Base-by-base conservation (phyloP, 2,797 vertebrate genomes). In the Coilia nasus region DNA sequence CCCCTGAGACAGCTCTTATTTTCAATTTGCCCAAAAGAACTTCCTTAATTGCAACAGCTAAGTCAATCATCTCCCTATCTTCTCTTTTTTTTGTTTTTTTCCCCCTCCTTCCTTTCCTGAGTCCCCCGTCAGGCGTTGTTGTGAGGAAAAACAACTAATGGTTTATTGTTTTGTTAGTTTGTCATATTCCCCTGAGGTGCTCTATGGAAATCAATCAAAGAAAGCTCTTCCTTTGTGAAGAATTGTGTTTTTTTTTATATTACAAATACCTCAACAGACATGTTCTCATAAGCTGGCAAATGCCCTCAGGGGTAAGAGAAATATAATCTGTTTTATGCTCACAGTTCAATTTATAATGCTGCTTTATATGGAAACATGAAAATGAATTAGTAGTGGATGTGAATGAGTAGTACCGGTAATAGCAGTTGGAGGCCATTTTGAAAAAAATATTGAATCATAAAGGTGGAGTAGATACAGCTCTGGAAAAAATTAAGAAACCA, bases 1-100 rank as follows among this genome's bases (percentile, higher is more conserved):
- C 71, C 71, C 71, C 41, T 35, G 71, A 78, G 71, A 78, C 71
- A 78, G 71, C 71, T 78, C 71, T 78, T 78, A 41, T 78, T 78
- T 44, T 41, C 71, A 78, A 78, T 78, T 78, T 78, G 71, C 71
- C 71, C 31, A 44, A 78, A 78, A 78, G 71, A 78, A 78, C 15
- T 44, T 44, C 31, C 71, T 78, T 78, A 78, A 78, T 78, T 78
- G 71, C 71, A 78, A 44, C 71, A 44, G 35, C 31, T 78, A 78
- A 78, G 71, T 78, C 71, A 78, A 78, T 78, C 71, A 78, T 78
- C 31, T 44, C 71, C 35, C 15, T 19, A 44, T 78, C 7, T 41
- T 78, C 41, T 78, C 35, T 35, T 75, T 31, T 71, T 28, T 71
- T 31, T 62, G 15, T 59, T 5, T 67, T 25, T 67, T 0, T 10